Evolutionary conservation across 2,113 vertebrate species (phyloP), one percentile per base, ranked within the genome.

Genomic region (Ceuthmochares aereus): DNA sequence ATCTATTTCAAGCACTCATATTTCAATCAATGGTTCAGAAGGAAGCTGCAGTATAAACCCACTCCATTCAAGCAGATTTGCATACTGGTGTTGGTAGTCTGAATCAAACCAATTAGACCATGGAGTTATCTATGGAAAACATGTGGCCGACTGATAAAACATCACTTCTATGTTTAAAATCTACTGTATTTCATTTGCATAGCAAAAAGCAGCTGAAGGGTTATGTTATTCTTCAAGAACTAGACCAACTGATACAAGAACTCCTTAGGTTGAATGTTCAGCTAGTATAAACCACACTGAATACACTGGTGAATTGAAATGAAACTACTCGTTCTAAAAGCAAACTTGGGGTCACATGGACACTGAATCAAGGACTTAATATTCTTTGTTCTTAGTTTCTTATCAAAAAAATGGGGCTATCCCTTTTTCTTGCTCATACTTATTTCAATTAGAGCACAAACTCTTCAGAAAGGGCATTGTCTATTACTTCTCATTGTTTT

Each of bases 51-150:
- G 56, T 84, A 90, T 80, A 96, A 97, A 94, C 87, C 93, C 74
- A 95, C 88, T 96, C 69, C 67, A 87, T 97, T 97, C 97, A 87
- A 91, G 13, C 70, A n/a, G 85, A 97, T 98, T 97, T 98, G 80
- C 95, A 97, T 97, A 96, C 90, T 97, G 95, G 85, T 97, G 94
- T 95, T 95, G 96, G 77, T 90, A 96, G 91, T 87, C 93, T 97
- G 94, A 97, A 95, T 97, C 96, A 96, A 98, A 93, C 91, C 94
- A 97, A 96, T 98, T 98, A 98, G 86, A 92, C 59, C 72, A 75
- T 18, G 63, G 79, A 79, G 90, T 97, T 98, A 97, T 98, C 97
- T 97, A 87, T 96, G 86, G 96, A 97, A 97, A 97, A 93, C 95
- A 97, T 96, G 95, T 93, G 96, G 91, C 90, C 81, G n/a, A 64